Evolutionary conservation across 2,113 vertebrate species (phyloP), one percentile per base, ranked within the genome.

Genomic region (Boulengeromyrus knoepffleri): DNA sequence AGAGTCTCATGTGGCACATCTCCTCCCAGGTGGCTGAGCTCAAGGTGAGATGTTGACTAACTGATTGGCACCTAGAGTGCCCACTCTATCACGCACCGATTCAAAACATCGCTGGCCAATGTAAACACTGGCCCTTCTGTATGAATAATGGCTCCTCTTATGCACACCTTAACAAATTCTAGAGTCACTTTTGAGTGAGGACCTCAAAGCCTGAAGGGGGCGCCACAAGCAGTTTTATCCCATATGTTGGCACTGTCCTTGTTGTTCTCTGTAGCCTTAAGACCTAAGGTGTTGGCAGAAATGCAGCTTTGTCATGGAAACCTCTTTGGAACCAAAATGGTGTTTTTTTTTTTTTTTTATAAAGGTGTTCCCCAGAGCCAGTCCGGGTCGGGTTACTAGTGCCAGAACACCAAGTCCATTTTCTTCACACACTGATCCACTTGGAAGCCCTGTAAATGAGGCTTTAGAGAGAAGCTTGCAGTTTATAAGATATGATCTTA

Each of bases 1-100:
- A 99, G 96, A 99, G 98, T 93, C 96, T 99, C 90, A 99, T 99
- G 99, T 99, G 99, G 99, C 99, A 99, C 95, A 99, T 99, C 93
- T 99, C 99, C 13, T 99, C 99, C 31, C 99, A 99, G 91, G 99
- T 99, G 91, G 98, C 99, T 89, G 99, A 99, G 94, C 97, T 99
- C 88, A 99, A 99, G 98, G 99, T 99, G 96, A 95, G 89, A 42
- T 52, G 58, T 36, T 24, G 31, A 7, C 50, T 56, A 50, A 2
- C 15, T 31, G 86, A 27, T 47, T 39, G 19, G 24, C n/a, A 12
- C 58, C 9, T 10, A 9, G 9, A 66, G 58, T 31, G 62, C 62
- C 62, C 9, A n/a, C 9, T 12, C n/a, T 21, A 3, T 31, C n/a
- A 27, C 1, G 58, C 58, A 66, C n/a, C 1, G 3, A 66, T 66